Evolutionary conservation across 2,888 invertebrate species (phyloP).

Genomic region (Acronicta alni): DNA sequence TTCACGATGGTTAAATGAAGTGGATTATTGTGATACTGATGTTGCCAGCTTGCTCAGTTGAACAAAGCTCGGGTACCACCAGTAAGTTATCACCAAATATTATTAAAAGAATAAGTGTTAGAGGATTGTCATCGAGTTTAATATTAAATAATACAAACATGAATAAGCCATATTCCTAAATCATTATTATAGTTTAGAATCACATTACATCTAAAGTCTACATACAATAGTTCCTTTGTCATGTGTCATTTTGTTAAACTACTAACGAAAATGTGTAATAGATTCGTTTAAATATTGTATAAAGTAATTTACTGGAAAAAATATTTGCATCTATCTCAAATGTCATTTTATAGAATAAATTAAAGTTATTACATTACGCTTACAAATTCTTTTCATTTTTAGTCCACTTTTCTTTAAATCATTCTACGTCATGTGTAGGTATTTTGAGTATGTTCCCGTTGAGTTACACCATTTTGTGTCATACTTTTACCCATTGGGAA

Average conservation of each 20-base stretch:
- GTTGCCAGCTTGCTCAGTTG: constrained; percentile 17
- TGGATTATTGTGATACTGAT: constrained; percentile 39
- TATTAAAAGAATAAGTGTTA: constrained; percentile 71
- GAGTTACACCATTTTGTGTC: too few relatives aligned
- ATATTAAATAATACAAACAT: constrained; percentile 67
- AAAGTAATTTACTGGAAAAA: constrained; percentile 83
- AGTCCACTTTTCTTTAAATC: neutral
- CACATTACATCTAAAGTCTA: constrained; percentile 84
- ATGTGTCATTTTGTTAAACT: constrained; percentile 88
- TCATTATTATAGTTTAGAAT: constrained; percentile 69
- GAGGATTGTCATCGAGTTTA: constrained; percentile 72
- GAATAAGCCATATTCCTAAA: constrained; percentile 82
- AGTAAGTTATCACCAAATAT: constrained; percentile 78
- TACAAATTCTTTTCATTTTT: constrained; percentile 51
- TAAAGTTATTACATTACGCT: constrained; percentile 78
- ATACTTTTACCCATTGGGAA: too few relatives aligned
- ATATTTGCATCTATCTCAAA: constrained; percentile 87
- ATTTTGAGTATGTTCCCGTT: too few relatives aligned
- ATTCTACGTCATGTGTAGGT: too few relatives aligned
- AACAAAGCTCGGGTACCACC: constrained; percentile 24
- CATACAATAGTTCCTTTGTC: constrained; percentile 88
- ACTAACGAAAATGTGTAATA: constrained; percentile 79
- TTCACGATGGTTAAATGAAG: constrained; percentile 33
- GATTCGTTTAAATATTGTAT: constrained; percentile 83
- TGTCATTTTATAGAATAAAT: constrained; percentile 87